Evolutionary conservation across 2,113 vertebrate genomes (phyloP), one percentile per base, ranked within the genome.

Genomic region (Anhinga anhinga): DNA sequence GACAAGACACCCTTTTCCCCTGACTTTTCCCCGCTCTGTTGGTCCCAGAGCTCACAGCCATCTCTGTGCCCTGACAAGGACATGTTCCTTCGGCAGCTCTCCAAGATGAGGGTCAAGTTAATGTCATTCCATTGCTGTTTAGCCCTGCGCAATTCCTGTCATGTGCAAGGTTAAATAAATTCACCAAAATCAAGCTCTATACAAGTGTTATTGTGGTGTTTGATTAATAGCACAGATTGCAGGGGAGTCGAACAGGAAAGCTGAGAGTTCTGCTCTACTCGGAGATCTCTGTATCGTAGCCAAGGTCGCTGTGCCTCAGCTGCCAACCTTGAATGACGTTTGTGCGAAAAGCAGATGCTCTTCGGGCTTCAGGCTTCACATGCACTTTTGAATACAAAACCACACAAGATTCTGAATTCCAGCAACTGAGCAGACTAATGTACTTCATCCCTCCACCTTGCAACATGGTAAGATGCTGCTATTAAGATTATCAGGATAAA

Each of bases 161-260:
- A 29, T 0, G 34, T 10, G 77, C 93, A 92, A 97, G 96, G 96
- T 82, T 95, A 94, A 82, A 91, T n/a, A 87, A 79, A 96, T 76
- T 76, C 70, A 49, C 49, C 58, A 32, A 80, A 81, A 69, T 11
- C 84, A 52, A 89, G 40, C 56, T 65, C 82, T 13, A 18, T 61
- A 66, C 66, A 65, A 65, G 66, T 0, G 47, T 59, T 85, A 71
- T 19, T 40, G 66, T 1, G 1, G 44, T 11, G 21, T 58, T 62
- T 49, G 70, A 94, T 88, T 49, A 90, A 82, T 13, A 88, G 62
- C 58, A 56, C 13, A 45, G 84, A 87, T 32, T 58, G 52, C 55
- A 90, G 58, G 53, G 58, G 58, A 72, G 40, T 10, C 34, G 90
- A 78, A 85, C 40, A 66, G 66, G 49, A 63, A 61, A 86, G 78